Conservation (phyloP, 1,140 invertebrate genomes). For the Aleiodes sp. region DNA sequence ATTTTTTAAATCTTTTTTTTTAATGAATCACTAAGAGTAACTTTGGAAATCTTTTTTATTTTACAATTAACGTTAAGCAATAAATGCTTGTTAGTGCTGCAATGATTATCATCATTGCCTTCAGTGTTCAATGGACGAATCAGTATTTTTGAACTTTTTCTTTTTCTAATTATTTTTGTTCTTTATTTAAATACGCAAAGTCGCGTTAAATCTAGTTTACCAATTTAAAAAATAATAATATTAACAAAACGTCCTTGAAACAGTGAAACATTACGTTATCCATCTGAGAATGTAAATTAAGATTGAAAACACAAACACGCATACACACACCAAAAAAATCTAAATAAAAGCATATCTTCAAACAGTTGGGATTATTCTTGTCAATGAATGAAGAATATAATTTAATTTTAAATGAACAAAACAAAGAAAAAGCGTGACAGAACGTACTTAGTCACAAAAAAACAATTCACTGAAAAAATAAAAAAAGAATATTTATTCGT, state of each 20-base stretch:
- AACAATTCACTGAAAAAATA: background rate
- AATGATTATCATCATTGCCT: background rate
- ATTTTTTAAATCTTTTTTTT: background rate
- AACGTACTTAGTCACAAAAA: background rate
- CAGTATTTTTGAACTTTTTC: background rate
- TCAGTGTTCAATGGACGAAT: background rate
- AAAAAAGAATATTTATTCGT: background rate
- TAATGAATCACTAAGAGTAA: background rate
- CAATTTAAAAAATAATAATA: background rate
- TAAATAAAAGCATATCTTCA: conserved; percentile 11
- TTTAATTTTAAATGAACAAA: background rate
- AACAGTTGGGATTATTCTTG: background rate
- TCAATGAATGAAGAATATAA: background rate
- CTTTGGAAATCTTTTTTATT: background rate
- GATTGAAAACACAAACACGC: too few species aligned
- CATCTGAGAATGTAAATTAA: background rate
- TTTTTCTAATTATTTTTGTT: too few species aligned
- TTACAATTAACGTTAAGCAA: too few species aligned
- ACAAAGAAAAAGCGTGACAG: background rate
- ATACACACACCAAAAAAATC: too few species aligned
- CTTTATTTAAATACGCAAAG: background rate
- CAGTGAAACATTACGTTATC: background rate
- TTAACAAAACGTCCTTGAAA: background rate
- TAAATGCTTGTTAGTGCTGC: background rate
- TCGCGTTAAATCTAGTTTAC: background rate